Evolutionary conservation across 2,797 vertebrate genomes (phyloP).

Genomic region (Rhinatrema bivittatum): DNA sequence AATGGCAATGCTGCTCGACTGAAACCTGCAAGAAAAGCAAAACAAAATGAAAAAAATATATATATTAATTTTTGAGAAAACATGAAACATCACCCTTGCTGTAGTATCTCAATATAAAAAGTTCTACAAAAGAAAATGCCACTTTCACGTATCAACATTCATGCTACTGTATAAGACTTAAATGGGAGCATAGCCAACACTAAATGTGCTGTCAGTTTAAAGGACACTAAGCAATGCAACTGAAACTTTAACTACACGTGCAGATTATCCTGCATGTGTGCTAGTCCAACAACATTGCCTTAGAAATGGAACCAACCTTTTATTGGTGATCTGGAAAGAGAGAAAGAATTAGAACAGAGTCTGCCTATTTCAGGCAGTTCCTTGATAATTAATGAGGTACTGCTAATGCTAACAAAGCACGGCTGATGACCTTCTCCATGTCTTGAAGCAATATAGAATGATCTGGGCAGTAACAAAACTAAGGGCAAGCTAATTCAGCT

Average conservation of each 20-base stretch:
- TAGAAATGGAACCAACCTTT: too few species aligned
- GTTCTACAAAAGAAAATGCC: slow-evolving; percentile 2
- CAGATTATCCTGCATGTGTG: too few species aligned
- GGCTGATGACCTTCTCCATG: not conserved
- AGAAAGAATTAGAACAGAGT: not conserved
- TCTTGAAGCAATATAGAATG: not conserved
- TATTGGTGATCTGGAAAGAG: too few species aligned
- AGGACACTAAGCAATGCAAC: too few species aligned
- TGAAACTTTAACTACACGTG: too few species aligned
- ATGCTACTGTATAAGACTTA: not conserved
- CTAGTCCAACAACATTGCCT: too few species aligned
- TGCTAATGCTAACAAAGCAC: not conserved
- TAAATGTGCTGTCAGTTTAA: too few species aligned
- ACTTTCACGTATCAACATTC: not conserved
- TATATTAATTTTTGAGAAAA: not conserved
- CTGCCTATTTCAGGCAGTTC: not conserved
- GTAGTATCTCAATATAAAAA: not conserved
- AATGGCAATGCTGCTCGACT: slow-evolving; percentile 91
- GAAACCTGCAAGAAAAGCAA: slow-evolving; percentile 66
- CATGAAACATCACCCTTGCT: not conserved
- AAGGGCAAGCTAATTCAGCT: not conserved
- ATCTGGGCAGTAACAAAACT: not conserved
- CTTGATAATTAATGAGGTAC: not conserved
- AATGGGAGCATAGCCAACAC: too few species aligned
- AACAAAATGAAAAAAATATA: not conserved